A percentile compares a stretch with the other conserved stretches of the same genome.
Conservation (phyloP, 2,113 vertebrate genomes). For the Psilopsiagon aurifrons region DNA sequence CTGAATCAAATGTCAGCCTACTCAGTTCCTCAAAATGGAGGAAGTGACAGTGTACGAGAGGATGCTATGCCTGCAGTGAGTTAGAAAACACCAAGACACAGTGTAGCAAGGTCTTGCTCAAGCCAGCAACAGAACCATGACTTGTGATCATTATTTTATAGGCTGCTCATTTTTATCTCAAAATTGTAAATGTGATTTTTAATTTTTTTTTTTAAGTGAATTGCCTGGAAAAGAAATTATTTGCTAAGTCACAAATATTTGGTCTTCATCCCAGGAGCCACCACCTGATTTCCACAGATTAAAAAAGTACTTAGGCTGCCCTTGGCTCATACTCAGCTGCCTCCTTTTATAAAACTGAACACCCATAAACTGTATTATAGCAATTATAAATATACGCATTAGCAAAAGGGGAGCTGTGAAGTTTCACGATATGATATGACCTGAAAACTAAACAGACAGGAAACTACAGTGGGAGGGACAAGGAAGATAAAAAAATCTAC, state of each 20-base stretch:
- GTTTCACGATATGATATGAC: neutral
- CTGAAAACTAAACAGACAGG: neutral
- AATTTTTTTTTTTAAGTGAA: neutral
- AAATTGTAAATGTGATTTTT: neutral
- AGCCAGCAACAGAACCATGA: neutral
- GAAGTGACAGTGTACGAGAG: neutral
- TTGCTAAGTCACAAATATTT: neutral
- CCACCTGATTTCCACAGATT: neutral
- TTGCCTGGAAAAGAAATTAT: neutral
- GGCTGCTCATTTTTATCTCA: neutral
- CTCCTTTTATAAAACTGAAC: neutral
- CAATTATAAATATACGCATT: neutral
- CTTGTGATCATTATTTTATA: neutral
- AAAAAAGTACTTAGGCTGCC: neutral
- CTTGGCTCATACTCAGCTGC: neutral
- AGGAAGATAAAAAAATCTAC: neutral
- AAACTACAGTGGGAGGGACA: neutral
- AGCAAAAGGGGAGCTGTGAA: neutral
- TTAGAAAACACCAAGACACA: neutral
- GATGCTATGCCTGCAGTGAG: neutral
- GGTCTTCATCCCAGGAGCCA: neutral
- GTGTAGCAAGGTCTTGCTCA: neutral
- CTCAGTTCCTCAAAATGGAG: neutral
- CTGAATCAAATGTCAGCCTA: neutral
- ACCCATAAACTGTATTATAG: neutral